phyloP scores from a whole-genome alignment of 2,797 vertebrate species.

The Falco peregrinus region DNA sequence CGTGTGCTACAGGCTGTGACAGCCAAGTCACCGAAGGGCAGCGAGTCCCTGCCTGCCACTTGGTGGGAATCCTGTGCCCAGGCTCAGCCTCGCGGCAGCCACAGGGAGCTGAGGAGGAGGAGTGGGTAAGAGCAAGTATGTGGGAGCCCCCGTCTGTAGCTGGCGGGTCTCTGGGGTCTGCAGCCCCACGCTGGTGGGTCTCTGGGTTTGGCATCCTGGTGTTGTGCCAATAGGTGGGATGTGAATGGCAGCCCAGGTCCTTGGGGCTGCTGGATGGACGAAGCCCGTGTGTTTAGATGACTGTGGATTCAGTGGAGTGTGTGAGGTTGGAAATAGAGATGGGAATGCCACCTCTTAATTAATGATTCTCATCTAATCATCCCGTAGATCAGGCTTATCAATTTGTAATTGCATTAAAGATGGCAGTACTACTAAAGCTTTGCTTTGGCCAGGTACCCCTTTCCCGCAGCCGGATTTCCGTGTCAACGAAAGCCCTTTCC shows the following conservation, averaged over 20 bases:
- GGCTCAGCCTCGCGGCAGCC: neutral
- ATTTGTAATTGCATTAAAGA: neutral
- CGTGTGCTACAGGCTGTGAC: neutral
- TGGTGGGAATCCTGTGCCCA: fast-evolving
- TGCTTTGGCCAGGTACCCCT: neutral
- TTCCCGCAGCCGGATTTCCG: neutral
- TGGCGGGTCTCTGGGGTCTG: neutral
- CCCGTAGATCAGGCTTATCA: neutral
- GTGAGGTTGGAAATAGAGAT: neutral
- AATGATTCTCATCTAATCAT: neutral
- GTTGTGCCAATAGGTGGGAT: fast-evolving
- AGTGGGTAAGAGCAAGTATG: fast-evolving
- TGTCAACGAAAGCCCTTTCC: neutral
- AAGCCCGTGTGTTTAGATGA: neutral
- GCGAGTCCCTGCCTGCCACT: neutral
- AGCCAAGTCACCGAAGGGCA: neutral
- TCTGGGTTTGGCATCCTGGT: neutral
- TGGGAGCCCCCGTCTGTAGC: neutral
- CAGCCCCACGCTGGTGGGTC: fast-evolving
- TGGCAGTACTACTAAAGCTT: neutral
- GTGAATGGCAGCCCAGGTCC: neutral
- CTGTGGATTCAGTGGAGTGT: neutral
- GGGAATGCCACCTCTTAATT: neutral
- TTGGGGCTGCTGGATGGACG: neutral
- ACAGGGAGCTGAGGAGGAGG: neutral